Base-by-base conservation (phyloP, 2,888 invertebrate species). In the Perizoma affinitatum region DNA sequence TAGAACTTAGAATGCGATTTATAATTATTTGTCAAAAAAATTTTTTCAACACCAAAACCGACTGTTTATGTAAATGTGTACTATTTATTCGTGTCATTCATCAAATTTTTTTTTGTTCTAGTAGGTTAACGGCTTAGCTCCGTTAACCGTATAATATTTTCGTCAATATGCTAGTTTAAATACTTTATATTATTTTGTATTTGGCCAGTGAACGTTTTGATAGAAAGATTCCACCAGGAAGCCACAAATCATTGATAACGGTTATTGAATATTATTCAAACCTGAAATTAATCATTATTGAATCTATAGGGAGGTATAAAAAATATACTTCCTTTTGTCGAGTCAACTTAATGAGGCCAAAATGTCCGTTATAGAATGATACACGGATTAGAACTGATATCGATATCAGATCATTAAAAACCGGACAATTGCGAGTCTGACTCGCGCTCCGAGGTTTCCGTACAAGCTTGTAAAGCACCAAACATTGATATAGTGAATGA, bases 101-200 rank as follows among this genome's bases (percentile, higher is more conserved):
- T 61, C 58, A 64, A 60, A 51, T 61, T 64, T 57, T 59, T 62
- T 56, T 51, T 40, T 54, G 47, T 56, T 56, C 33, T 36, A 63
- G 59, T 65, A 58, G 67, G 67, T 63, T 67, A 69, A 67, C 47
- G 58, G 56, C 58, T 50, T 11, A 44, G n/a, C 8, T 35, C 68
- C 66, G 67, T 60, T 65, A 65, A 49, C 10, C 6, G 5, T 47
- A 48, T 41, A 34, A 9, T 40, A 22, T 4, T 33, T 11, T n/a
- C 33, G 22, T 34, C n/a, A 49, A 55, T 42, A 54, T 44, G 9
- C 56, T 10, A 8, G 44, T 51, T 41, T 22, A 41, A 54, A 55
- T 38, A 53, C 40, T 33, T 46, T 34, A 33, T 33, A 34, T 34
- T 4, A 46, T 46, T 46, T 9, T 44, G 38, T 58, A n/a, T 11